Evolutionary conservation across 35 echinoderm and acorn worm genomes (phyloP).

Genomic region (Heliocidaris tuberculata): DNA sequence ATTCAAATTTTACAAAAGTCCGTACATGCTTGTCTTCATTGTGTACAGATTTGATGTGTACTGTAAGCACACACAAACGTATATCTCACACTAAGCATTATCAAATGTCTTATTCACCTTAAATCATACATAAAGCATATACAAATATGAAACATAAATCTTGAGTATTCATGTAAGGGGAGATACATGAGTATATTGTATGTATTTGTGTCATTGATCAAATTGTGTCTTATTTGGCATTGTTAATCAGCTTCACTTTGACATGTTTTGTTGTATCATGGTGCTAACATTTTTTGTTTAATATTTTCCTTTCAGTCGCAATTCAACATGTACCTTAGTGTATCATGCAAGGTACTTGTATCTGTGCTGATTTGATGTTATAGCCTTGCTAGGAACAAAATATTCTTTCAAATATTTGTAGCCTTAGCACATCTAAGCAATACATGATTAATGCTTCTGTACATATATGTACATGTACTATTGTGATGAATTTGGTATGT

Average conservation of each 20-base stretch:
- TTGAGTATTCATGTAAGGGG: no score
- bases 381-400: neutral
- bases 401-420: neutral
- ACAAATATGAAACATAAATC: no score
- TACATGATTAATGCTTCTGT: neutral
- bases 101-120: neutral
- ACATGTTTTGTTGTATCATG: neutral
- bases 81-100: neutral
- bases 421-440: neutral
- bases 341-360: neutral
- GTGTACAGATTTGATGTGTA: no score
- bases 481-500: neutral
- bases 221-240: neutral
- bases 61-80: no score
- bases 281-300: neutral
- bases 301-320: neutral
- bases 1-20: no score
- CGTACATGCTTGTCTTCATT: no score
- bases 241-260: neutral
- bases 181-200: neutral
- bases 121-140: neutral
- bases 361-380: neutral
- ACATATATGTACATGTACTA: neutral
- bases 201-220: neutral
- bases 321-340: neutral